phyloP scores from a whole-genome alignment of 2,888 invertebrate genomes.

The Acrobasis suavella region DNA sequence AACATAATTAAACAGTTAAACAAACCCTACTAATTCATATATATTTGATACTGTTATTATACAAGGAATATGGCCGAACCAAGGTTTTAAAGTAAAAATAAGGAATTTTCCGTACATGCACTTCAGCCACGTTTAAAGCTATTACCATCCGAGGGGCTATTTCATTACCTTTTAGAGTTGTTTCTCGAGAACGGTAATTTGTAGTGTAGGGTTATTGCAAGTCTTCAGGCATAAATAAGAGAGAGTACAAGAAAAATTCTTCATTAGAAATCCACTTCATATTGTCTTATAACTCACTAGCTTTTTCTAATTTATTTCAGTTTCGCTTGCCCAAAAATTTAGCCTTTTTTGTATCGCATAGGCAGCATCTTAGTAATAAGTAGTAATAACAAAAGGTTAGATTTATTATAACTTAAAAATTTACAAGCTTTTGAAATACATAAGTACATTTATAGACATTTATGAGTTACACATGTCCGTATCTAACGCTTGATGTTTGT shows the following conservation, averaged over 20 bases:
- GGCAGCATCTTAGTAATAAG: no score
- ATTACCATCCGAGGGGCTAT: constrained; percentile 14
- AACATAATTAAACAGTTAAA: no score
- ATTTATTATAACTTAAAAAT: no score
- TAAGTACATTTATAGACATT: no score
- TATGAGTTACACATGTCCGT: no score
- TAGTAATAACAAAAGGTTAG: no score
- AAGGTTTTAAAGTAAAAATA: neutral
- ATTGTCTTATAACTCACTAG: neutral
- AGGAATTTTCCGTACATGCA: neutral
- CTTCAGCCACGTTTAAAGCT: constrained; percentile 14
- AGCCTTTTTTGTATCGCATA: no score
- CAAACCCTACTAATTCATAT: no score
- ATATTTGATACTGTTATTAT: neutral
- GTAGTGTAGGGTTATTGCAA: constrained; percentile 46
- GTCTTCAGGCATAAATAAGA: constrained; percentile 10
- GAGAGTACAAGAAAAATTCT: neutral
- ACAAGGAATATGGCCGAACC: neutral
- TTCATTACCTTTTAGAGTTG: constrained; percentile 37
- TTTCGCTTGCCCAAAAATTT: no score
- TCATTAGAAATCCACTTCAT: neutral
- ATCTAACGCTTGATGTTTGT: no score
- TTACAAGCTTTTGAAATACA: no score
- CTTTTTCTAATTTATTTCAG: neutral
- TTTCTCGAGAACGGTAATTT: constrained; percentile 57